A percentile compares a stretch with the other conserved stretches of the same genome.
Conservation (phyloP, 92 coral and sea anemone genomes). For the Epizoanthus fatuus region DNA sequence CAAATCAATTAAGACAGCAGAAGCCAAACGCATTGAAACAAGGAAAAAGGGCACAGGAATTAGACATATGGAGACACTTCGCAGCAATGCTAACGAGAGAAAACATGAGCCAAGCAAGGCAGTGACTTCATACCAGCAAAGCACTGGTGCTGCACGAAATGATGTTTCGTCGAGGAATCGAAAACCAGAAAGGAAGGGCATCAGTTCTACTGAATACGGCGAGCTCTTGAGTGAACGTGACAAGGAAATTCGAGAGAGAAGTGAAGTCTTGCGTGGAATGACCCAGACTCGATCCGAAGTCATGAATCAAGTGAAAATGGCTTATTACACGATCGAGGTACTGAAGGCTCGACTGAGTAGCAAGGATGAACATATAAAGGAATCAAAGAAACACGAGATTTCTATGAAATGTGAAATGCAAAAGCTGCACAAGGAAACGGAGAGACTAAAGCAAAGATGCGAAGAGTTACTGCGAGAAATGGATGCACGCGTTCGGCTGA, state of each 20-base stretch:
- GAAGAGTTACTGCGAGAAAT: conserved; percentile 30
- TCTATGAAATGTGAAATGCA: conserved; percentile 32
- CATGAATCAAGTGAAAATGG: conserved; percentile 34
- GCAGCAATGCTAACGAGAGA: neutral
- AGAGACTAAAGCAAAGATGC: conserved; percentile 21
- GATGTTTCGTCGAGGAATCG: conserved; percentile 30
- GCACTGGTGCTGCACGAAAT: neutral
- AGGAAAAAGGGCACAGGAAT: neutral
- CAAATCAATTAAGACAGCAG: neutral
- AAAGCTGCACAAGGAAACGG: conserved; percentile 28
- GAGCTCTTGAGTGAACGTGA: conserved; percentile 37
- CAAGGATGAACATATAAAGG: conserved; percentile 27
- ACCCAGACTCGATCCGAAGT: conserved; percentile 24
- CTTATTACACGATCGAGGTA: conserved; percentile 32
- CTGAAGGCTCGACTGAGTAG: conserved; percentile 12
- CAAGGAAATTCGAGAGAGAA: conserved; percentile 38
- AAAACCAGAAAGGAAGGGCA: conserved; percentile 21
- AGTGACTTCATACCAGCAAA: conserved; percentile 1
- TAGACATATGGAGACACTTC: neutral
- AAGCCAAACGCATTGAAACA: neutral
- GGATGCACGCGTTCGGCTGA: conserved; percentile 23
- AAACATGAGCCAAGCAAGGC: neutral
- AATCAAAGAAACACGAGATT: conserved; percentile 34
- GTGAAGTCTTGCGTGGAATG: conserved; percentile 26
- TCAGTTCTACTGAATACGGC: conserved; percentile 1